These are phyloP conservation scores for Chaetorhynchus papuensis DNA, from an alignment of 2,113 vertebrate genomes.

Conservation along the genomic window DNA sequence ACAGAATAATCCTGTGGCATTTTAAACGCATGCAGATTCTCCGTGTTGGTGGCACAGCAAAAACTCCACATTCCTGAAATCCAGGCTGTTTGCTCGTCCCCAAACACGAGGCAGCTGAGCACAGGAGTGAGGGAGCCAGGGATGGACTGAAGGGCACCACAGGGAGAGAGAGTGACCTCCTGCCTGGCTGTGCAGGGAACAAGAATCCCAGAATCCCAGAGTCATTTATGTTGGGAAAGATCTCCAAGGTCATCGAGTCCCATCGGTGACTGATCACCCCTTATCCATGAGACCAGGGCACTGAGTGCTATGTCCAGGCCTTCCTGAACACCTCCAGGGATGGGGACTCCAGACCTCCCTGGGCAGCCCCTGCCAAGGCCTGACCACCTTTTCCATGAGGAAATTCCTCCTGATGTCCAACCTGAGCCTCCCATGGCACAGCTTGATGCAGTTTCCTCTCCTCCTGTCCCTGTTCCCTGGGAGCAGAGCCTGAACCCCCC, in stretches of 20 bases:
- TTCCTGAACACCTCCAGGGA: neutral
- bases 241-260: neutral
- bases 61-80: neutral
- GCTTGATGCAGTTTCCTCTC: neutral
- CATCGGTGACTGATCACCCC: fast-evolving
- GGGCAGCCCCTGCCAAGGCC: fast-evolving
- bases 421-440: neutral
- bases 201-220: neutral
- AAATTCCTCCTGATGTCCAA: neutral
- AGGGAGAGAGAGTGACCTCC: neutral
- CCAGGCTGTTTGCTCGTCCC: neutral
- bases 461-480: neutral
- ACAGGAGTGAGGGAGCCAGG: neutral
- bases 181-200: neutral
- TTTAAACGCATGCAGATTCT: neutral
- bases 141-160: fast-evolving
- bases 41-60: neutral
- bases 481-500: fast-evolving
- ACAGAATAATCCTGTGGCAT: neutral
- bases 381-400: neutral
- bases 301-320: fast-evolving
- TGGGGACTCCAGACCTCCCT: neutral
- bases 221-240: neutral
- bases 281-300: neutral
- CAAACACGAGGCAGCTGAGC: fast-evolving